Evolutionary conservation across 2,113 vertebrate species (phyloP), one percentile per base, ranked within the genome.

Genomic region (Lagopus muta): DNA sequence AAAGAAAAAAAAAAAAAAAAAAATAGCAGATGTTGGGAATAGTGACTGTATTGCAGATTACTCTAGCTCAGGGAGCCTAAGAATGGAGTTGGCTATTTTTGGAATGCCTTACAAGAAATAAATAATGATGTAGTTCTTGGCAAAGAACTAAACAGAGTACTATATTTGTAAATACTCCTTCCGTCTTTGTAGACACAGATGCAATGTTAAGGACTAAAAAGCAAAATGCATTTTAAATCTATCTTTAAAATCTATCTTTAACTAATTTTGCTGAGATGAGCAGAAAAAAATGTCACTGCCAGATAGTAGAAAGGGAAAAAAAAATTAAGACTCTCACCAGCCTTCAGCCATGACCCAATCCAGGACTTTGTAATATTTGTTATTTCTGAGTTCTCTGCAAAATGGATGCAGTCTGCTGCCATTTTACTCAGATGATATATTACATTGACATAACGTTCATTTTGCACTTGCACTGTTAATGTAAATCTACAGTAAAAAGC

Each of bases 1-100:
- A 82, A 87, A 81, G 27, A 67, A 57, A 79, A 43, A 43, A 15
- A 43, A 43, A 38, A 42, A 16, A 43, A 15, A n/a, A 88, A 90
- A 76, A 92, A 74, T n/a, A 84, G 25, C 87, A 90, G 89, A 91
- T 90, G 71, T 83, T 89, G 71, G 75, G 76, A 93, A 84, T 38
- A 88, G 72, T 60, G 79, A 61, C 64, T 94, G 47, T 67, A 66
- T 45, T 89, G 64, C 34, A 86, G 61, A 91, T 93, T 90, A 80
- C 22, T 43, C 8, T 74, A 42, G 72, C 30, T 43, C 1, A 8
- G 28, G 66, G 61, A 70, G 34, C 81, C 72, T 5, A 6, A 88
- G 72, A 72, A 88, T 16, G 38, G 34, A 80, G 28, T 0, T 10
- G 79, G 54, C 7, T 94, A 83, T 88, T 94, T 93, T 60, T 77